phyloP scores from a whole-genome alignment of 2,888 invertebrate genomes.

The Pseudococcus jackbeardsleyi region DNA sequence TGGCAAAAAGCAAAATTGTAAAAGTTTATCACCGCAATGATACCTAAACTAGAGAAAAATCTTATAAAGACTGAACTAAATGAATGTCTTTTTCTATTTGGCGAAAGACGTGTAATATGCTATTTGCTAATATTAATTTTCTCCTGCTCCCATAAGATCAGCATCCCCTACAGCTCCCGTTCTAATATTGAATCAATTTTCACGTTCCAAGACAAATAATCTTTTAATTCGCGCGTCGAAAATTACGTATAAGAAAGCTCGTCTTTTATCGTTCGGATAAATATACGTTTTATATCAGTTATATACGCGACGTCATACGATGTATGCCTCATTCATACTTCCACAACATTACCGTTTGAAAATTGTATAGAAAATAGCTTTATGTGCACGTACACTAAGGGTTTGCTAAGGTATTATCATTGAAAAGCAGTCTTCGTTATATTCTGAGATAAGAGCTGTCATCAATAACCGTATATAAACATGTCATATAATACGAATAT shows the following conservation, averaged over 20 bases:
- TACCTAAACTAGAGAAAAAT: constrained; percentile 9
- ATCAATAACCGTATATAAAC: constrained; percentile 47
- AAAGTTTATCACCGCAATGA: constrained; percentile 20
- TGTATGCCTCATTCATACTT: constrained; percentile 50
- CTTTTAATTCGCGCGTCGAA: background rate
- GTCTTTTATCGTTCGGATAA: constrained; percentile 3
- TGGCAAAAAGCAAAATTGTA: constrained; percentile 18
- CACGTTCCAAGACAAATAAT: constrained; percentile 13
- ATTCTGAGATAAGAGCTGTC: constrained; percentile 30
- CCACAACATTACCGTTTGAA: constrained; percentile 53
- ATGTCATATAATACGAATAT: constrained; percentile 49
- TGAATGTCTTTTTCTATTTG: background rate
- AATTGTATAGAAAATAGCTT: constrained; percentile 43
- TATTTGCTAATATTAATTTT: constrained; percentile 10
- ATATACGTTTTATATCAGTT: constrained; percentile 9
- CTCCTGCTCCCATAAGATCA: background rate
- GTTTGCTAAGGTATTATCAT: constrained; percentile 42
- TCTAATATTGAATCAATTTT: background rate
- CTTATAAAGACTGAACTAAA: background rate
- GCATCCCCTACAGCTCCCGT: background rate
- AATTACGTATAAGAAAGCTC: background rate
- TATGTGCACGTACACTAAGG: background rate
- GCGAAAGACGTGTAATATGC: background rate
- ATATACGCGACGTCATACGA: background rate
- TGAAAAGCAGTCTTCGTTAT: constrained; percentile 54